These are phyloP conservation scores for Stenichneumon culpator DNA, from an alignment of 2,888 invertebrate genomes.

Conservation along the genomic window DNA sequence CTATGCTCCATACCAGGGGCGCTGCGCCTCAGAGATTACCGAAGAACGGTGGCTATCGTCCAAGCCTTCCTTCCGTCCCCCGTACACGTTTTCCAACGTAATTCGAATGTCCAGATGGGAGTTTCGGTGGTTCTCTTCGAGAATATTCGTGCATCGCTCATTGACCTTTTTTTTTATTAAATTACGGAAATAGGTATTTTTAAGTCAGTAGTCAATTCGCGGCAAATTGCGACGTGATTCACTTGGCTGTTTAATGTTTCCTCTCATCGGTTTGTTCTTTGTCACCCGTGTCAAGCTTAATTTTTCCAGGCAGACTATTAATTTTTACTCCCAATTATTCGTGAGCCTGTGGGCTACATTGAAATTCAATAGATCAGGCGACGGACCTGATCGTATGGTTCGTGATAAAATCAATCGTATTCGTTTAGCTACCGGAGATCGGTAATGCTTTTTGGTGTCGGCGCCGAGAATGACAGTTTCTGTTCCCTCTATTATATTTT, in stretches of 20 bases:
- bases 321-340: slow-evolving; percentile 50
- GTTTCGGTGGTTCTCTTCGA: neutral
- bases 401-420: slow-evolving; percentile 72
- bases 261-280: neutral
- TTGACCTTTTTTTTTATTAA: too few relatives aligned
- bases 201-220: slow-evolving; percentile 27
- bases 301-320: slow-evolving; percentile 66
- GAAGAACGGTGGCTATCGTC: slow-evolving; percentile 1
- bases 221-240: slow-evolving; percentile 8
- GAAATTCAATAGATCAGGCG: slow-evolving; percentile 35
- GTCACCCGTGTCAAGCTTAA: slow-evolving; percentile 1
- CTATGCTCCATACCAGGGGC: slow-evolving; percentile 3
- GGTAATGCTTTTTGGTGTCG: slow-evolving; percentile 70
- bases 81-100: neutral
- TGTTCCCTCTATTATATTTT: slow-evolving; percentile 72
- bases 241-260: slow-evolving; percentile 14
- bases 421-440: slow-evolving; percentile 71
- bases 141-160: neutral
- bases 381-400: slow-evolving; percentile 9
- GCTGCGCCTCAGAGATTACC: slow-evolving; percentile 9
- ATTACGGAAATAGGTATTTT: too few relatives aligned
- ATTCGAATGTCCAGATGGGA: neutral
- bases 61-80: neutral
- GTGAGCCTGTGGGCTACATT: slow-evolving; percentile 14
- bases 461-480: slow-evolving; percentile 33